Percentiles rank a stretch among this genome's conserved stretches.
Conservation (phyloP, 1,140 invertebrate genomes). For the Drosophila erecta region DNA sequence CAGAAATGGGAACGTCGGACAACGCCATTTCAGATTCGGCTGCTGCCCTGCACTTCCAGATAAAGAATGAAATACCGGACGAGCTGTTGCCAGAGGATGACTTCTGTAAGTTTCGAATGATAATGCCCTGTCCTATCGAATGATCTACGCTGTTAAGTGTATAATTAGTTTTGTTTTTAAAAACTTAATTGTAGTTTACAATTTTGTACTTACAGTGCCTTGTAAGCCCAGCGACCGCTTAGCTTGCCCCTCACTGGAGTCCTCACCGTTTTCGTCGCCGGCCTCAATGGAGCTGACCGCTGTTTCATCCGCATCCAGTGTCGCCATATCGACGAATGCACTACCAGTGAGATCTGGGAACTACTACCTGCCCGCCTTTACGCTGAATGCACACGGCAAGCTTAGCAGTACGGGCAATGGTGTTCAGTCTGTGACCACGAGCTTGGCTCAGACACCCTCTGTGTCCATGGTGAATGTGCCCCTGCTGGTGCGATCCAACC, state of each 20-base stretch:
- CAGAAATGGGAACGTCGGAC: constrained; percentile 69
- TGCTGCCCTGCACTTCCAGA: constrained; percentile 79
- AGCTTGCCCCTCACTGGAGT: constrained; percentile 75
- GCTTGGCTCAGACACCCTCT: constrained; percentile 23
- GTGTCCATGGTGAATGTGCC: constrained; percentile 71
- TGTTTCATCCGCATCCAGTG: constrained; percentile 48
- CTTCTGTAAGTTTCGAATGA: constrained; percentile 55
- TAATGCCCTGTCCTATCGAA: not conserved
- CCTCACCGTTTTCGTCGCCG: constrained; percentile 79
- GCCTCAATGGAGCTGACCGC: constrained; percentile 76
- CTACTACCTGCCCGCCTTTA: constrained; percentile 72
- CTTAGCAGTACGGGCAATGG: constrained; percentile 37
- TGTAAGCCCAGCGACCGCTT: constrained; percentile 66
- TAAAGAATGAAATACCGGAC: constrained; percentile 76
- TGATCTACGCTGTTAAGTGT: too few species aligned
- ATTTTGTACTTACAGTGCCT: constrained; percentile 46
- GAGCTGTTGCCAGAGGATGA: constrained; percentile 70
- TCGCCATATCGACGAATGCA: constrained; percentile 30
- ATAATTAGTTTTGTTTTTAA: too few species aligned
- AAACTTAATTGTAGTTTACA: not conserved
- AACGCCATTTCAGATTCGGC: constrained; percentile 79
- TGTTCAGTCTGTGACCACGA: constrained; percentile 14
- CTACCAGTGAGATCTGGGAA: constrained; percentile 56
- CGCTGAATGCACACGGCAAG: constrained; percentile 69
- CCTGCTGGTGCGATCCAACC: constrained; percentile 69